Evolutionary conservation across 2,797 vertebrate species (phyloP).

Genomic region (Parotocinclus haroldoi): DNA sequence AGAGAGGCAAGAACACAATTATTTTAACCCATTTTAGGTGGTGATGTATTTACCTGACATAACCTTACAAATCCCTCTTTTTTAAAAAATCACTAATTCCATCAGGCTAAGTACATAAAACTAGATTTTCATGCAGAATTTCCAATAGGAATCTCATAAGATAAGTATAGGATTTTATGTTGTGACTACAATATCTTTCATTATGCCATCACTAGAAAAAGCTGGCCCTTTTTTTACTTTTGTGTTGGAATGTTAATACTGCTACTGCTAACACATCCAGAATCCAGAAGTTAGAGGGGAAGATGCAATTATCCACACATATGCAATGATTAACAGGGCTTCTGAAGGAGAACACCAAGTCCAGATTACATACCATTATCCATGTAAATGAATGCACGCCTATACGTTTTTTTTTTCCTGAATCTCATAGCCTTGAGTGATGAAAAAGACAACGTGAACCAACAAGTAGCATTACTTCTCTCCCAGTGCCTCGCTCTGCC

Average conservation of each 20-base stretch:
- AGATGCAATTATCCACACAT: constrained; percentile 15
- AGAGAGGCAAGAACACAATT: constrained; percentile 78
- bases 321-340: constrained; percentile 18
- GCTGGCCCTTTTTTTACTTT: constrained; percentile 37
- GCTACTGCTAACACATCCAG: constrained; percentile 45
- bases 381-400: too few relatives aligned
- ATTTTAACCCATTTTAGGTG: constrained; percentile 68
- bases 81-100: constrained; percentile 48
- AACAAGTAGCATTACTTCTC: constrained; percentile 4
- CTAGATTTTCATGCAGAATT: constrained; percentile 71
- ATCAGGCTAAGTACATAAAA: constrained; percentile 56
- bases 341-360: neutral
- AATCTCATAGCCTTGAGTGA: constrained; percentile 1
- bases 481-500: constrained; percentile 20
- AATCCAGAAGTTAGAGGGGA: neutral
- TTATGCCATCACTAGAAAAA: constrained; percentile 37
- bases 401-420: too few relatives aligned
- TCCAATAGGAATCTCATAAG: constrained; percentile 39
- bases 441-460: constrained; percentile 12
- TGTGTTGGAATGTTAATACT: constrained; percentile 72
- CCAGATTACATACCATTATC: too few relatives aligned
- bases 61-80: constrained; percentile 37
- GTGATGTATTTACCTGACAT: constrained; percentile 55
- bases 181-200: constrained; percentile 49
- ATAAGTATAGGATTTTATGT: constrained; percentile 55